Conservation (phyloP, 2,797 vertebrate genomes). For the Threskiornis aethiopicus region DNA sequence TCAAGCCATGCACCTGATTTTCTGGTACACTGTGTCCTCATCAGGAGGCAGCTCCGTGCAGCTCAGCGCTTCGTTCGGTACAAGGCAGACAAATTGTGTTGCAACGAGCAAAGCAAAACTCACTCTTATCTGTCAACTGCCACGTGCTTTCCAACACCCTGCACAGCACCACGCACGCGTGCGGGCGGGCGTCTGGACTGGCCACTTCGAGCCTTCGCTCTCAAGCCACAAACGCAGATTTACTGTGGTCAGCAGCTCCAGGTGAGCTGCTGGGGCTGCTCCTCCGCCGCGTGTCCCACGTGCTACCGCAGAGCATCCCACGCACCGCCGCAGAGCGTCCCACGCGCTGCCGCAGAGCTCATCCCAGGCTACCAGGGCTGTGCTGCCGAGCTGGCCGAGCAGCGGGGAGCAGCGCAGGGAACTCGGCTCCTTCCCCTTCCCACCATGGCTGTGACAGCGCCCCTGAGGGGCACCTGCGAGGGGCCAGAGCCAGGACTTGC, state of each 20-base stretch:
- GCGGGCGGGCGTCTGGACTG: accelerated
- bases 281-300: accelerated
- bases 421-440: neutral
- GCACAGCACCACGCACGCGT: accelerated
- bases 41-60: neutral
- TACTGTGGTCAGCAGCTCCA: accelerated
- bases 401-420: neutral
- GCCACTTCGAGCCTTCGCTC: neutral
- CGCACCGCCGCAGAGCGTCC: neutral
- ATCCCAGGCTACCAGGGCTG: neutral
- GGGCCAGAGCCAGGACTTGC: neutral
- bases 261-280: accelerated
- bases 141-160: neutral
- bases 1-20: neutral
- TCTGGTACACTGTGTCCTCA: neutral
- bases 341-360: too few species aligned
- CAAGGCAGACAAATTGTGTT: neutral
- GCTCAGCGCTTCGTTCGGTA: neutral
- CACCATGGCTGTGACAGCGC: neutral
- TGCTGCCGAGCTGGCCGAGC: neutral
- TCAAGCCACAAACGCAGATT: neutral
- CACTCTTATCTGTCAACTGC: neutral
- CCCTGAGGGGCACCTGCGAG: neutral
- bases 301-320: neutral
- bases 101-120: neutral